Base-by-base conservation (phyloP, 2,797 vertebrate genomes). In the Lagodon rhomboides region DNA sequence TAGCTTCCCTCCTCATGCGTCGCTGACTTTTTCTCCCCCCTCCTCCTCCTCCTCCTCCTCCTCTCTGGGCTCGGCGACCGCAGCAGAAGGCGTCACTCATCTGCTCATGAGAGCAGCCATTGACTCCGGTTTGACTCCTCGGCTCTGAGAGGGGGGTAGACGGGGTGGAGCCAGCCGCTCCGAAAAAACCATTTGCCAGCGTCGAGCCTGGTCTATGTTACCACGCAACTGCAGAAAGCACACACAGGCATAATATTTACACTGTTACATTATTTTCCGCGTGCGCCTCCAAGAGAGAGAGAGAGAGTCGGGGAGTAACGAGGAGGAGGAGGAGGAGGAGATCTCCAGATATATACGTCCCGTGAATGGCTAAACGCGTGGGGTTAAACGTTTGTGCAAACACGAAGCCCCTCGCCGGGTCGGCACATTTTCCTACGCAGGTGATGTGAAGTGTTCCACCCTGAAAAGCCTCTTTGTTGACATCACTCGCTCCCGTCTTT, bases 201-300 rank as follows among this genome's bases (percentile, higher is more conserved):
- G 50, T 82, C 11, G 82, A 92, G 84, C 91, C 92, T 83, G 86
- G 64, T 86, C 85, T 68, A 65, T 84, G 95, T 96, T 95, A 95
- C 95, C 93, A 93, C 9, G 95, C 94, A 93, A 95, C 95, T 93
- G 91, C 87, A 80, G 50, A 86, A 89, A 93, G 88, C 92, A 95
- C 92, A 92, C 87, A 79, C 89, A 86, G 91, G 84, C 94, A 95
- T 95, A 96, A 95, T 96, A 96, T 96, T 95, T 96, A 95, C 92
- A 92, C 92, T 93, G 92, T 78, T 91, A 85, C 78, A 91, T 88
- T 93, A 94, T 95, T 95, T 95, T 96, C 94, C 95, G 80, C 92
- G 53, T 77, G 68, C 75, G 88, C 90, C 90, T 94, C 92, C 93
- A 91, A 84, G 87, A 89, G 58, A 69, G 27, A 27, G 65, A 73